These are phyloP conservation scores for Carterocephalus palaemon DNA, from an alignment of 2,888 invertebrate species.

Conservation along the genomic window DNA sequence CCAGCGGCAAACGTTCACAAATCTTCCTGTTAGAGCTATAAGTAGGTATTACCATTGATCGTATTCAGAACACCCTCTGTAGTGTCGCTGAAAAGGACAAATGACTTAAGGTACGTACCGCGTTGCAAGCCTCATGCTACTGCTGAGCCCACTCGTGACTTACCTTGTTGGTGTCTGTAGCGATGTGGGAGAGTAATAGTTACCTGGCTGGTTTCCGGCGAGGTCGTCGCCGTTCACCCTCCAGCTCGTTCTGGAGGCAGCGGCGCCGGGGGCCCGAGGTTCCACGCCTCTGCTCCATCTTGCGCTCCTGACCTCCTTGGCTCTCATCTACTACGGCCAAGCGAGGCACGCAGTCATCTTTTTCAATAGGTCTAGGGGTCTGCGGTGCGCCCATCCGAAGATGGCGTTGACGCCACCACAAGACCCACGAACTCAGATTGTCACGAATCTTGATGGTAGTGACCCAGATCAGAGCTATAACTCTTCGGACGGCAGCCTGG, in stretches of 20 bases:
- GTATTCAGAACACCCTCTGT: conserved; percentile 8
- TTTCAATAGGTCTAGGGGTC: conserved; percentile 66
- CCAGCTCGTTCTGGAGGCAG: conserved; percentile 59
- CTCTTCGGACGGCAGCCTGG: conserved; percentile 41
- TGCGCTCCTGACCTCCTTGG: conserved; percentile 50
- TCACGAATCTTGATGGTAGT: conserved; percentile 68
- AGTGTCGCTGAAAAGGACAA: not conserved
- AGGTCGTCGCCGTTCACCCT: conserved; percentile 62
- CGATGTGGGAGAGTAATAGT: no score
- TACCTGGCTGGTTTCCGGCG: conserved; percentile 57
- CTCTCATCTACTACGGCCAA: conserved; percentile 58
- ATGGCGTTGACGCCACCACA: conserved; percentile 76
- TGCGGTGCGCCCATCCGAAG: conserved; percentile 76
- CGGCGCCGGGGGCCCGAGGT: conserved; percentile 57
- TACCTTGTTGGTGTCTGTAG: no score
- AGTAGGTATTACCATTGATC: conserved; percentile 13
- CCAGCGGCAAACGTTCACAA: conserved; percentile 15
- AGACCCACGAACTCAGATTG: conserved; percentile 72
- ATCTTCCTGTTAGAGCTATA: conserved; percentile 13
- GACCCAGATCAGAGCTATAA: conserved; percentile 35
- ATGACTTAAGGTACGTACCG: conserved; percentile 2
- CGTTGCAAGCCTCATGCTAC: no score
- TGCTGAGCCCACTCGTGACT: no score
- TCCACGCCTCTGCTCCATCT: conserved; percentile 59
- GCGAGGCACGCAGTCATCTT: conserved; percentile 62